Conservation (phyloP, 30 jellyfish, hydroid and myxozoan species). For the Aurelia coerulea region DNA sequence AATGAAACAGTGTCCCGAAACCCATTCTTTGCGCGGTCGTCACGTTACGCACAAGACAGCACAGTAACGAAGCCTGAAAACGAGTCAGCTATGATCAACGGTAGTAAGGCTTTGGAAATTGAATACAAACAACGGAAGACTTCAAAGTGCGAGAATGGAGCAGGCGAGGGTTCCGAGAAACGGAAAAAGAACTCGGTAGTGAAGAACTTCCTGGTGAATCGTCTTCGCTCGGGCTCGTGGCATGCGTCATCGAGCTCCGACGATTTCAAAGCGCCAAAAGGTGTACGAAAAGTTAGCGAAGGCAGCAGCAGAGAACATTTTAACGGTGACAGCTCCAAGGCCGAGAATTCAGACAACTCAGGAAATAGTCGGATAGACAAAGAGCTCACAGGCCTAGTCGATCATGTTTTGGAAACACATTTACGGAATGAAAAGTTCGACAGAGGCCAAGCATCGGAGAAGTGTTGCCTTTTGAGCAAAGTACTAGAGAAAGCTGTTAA, state of each 20-base stretch:
- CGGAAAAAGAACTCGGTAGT: conserved; percentile 47
- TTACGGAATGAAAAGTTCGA: conserved; percentile 57
- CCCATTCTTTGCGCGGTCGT: conserved; percentile 28
- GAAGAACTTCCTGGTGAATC: conserved; percentile 44
- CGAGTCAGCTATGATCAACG: not conserved
- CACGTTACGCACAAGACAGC: conserved; percentile 17
- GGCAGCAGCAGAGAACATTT: too few relatives aligned
- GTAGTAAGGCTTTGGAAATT: not conserved
- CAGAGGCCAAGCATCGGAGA: conserved; percentile 55
- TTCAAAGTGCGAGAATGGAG: conserved; percentile 9
- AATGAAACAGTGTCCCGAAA: conserved; percentile 2
- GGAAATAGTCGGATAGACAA: conserved; percentile 14
- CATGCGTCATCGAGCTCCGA: conserved; percentile 60
- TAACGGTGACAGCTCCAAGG: not conserved
- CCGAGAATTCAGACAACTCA: not conserved
- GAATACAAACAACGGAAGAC: not conserved
- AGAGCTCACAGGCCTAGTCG: conserved; percentile 46
- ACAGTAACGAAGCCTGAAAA: not conserved
- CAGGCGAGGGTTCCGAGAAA: not conserved
- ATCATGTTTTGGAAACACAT: conserved; percentile 58
- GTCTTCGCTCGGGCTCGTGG: conserved; percentile 74
- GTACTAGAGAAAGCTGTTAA: conserved; percentile 67
- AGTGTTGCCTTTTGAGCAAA: conserved; percentile 79
- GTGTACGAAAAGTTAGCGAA: conserved; percentile 17
- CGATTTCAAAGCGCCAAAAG: not conserved